Evolutionary conservation across 2,888 invertebrate genomes (phyloP), one percentile per base, ranked within the genome.

Genomic region (Caradrina kadenii): DNA sequence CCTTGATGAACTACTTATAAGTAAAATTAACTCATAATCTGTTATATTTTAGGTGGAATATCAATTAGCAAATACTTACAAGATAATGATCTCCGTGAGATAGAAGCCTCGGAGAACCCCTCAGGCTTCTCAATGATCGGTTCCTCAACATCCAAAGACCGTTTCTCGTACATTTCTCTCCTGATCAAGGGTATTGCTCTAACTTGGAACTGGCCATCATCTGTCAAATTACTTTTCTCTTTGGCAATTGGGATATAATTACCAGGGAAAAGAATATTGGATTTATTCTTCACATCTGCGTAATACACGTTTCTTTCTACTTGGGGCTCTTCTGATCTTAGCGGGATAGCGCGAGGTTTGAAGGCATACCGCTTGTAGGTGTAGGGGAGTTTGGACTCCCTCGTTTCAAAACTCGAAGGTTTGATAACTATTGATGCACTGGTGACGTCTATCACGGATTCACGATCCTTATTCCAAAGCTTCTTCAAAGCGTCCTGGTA

Each of bases 241-340:
- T 94, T 93, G 92, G 94, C 93, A 94, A 95, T 95, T 91, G 91
- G 88, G 69, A 92, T 88, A 88, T 93, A 95, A 94, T 94, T 94
- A 91, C 95, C 95, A 85, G 95, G 93, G 92, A 94, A 94, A 93
- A 94, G 95, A 79, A 90, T 83, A 62, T 93, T 92, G 72, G 93
- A 86, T 79, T 93, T 94, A 80, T 92, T 90, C 58, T 90, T 89
- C 45, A 82, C 83, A 58, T 93, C 89, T 50, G 90, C 83, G 76
- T 95, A 94, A 76, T 93, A 94, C 8, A 91, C 85, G 63, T 89
- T 92, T 68, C 89, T 92, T 60, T 92, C 93, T 1, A 88, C 85
- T 80, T 90, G 89, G 13, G 86, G 86, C 48, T 89, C 86, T 19
- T 91, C 89, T 17, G 86, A 86, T 48, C 83, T 89, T 7, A 93